Base-by-base conservation (phyloP, 2,888 invertebrate species). In the Diarsia brunnea region DNA sequence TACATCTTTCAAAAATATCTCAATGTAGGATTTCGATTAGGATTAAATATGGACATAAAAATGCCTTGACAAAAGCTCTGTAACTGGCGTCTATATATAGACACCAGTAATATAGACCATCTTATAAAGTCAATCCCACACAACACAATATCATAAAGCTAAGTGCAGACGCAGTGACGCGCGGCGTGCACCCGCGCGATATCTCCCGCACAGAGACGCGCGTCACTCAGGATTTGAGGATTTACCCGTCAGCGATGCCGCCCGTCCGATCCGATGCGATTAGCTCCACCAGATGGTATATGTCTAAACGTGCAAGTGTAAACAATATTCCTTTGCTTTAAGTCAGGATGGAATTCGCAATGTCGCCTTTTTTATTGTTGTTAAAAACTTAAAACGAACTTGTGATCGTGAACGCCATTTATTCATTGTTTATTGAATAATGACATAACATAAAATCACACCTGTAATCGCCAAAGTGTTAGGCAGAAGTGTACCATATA, bases 181-280 rank as follows among this genome's bases (percentile, higher is more conserved):
- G 82, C 71, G 68, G 82, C 66, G 69, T 84, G 86, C 88, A 84
- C 73, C 73, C 84, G 82, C 77, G 82, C 86, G 88, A 82, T 91
- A 89, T 88, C 91, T 80, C 78, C 82, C 88, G 84, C 84, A 88
- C 84, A 81, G 85, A 79, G 86, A 84, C 87, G 84, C 73, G 75
- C 90, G 91, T 92, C 94, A 92, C 88, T 93, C 91, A 90, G 93
- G 94, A 89, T 95, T 93, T 92, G 85, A 87, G 92, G 95, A 92
- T 95, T 94, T 94, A 88, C 88, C 84, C 91, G 90, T 92, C 94
- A 92, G 81, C 91, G 79, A 69, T 78, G 71, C 67, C 73, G 24
- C 78, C 58, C 71, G 55, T 45, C 55, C 78, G 69, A 87, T 80
- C 77, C 66, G 75, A 75, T 77, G 60, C 74, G 82, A 86, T 87